Evolutionary conservation across 2,888 invertebrate species (phyloP), one percentile per base, ranked within the genome.

Genomic region (Lithophane leautieri): DNA sequence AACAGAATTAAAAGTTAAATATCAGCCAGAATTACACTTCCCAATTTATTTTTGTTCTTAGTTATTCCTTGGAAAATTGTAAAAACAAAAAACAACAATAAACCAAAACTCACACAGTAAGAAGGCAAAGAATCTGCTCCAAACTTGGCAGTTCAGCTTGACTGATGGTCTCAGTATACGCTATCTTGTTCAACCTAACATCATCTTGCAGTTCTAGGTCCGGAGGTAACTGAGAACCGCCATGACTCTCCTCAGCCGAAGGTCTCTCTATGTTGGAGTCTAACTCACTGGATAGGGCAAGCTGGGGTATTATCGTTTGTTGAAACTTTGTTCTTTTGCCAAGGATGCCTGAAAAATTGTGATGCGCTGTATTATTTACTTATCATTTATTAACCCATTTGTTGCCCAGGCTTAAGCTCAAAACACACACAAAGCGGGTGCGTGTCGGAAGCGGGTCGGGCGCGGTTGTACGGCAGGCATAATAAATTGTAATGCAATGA

Each of bases 281-380:
- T 12, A 97, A 82, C 70, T 96, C 94, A 68, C 98, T 97, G 87
- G 97, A 97, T 0, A 99, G 93, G 58, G 98, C 97, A 25, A 99
- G 96, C 91, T 99, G 99, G 0, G 99, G 97, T 66, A 99, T 94
- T 52, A 98, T 97, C 62, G 97, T 97, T 86, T 98, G 97, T 93
- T 99, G 99, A 92, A 97, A 99, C 89, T 98, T 98, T 14, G 99
- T 99, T 81, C 99, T 97, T 92, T 98, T 98, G 0, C 99, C 99
- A 85, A 99, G 94, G 54, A 98, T 97, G 86, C 99, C 98, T 96
- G 61, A 78, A 89, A 76, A 56, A 8, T 56, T 56, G 0, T 62
- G 19, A 66, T 19, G n/a, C 28, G 4, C 0, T 47, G 14, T 75
- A 12, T 34, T 40, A 28, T 54, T 54, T 25, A 7, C 9, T 16